phyloP scores from a whole-genome alignment of 2,113 vertebrate species.

The Neotoma lepida region DNA sequence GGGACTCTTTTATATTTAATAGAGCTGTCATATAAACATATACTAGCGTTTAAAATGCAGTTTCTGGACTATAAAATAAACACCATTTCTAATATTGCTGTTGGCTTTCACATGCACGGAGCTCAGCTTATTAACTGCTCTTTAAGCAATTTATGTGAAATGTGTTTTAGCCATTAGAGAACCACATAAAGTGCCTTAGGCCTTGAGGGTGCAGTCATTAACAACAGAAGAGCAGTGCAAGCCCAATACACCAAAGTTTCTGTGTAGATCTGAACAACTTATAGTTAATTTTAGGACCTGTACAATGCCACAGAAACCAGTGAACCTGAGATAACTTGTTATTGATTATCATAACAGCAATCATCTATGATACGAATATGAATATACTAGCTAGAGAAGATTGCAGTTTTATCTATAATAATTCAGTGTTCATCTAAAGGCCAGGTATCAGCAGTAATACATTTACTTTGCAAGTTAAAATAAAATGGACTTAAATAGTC shows the following conservation, averaged over 20 bases:
- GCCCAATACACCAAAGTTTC: background rate
- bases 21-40: constrained; percentile 89
- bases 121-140: constrained; percentile 81
- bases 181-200: constrained; percentile 27
- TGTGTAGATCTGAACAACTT: constrained; percentile 5
- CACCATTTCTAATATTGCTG: constrained; percentile 87
- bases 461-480: constrained; percentile 46
- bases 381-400: background rate
- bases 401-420: background rate
- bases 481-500: constrained; percentile 19
- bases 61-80: constrained; percentile 88
- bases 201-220: constrained; percentile 8
- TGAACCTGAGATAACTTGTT: background rate
- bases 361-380: background rate
- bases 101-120: constrained; percentile 84
- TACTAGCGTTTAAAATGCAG: constrained; percentile 87
- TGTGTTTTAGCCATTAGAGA: constrained; percentile 74
- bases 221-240: background rate
- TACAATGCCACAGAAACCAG: background rate
- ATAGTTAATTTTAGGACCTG: constrained; percentile 39
- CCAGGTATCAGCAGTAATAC: background rate
- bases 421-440: background rate
- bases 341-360: background rate
- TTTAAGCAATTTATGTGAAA: constrained; percentile 68
- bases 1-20: constrained; percentile 89